Evolutionary conservation across 2,113 vertebrate species (phyloP).

Genomic region (Steatornis caripensis): DNA sequence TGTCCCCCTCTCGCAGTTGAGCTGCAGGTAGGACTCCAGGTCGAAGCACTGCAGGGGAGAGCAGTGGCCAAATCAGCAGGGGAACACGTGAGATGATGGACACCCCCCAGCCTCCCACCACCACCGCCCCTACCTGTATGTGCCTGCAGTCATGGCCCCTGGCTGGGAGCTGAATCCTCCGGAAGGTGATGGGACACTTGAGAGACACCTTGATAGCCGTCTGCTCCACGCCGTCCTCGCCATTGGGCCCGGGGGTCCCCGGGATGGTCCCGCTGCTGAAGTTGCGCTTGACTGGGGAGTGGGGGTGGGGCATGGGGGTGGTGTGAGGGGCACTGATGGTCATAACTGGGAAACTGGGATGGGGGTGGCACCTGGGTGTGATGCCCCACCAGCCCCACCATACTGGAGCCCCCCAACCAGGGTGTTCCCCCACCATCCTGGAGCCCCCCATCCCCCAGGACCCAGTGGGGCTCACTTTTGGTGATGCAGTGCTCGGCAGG

Average conservation of each 20-base stretch:
- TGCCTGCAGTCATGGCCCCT: constrained; percentile 93
- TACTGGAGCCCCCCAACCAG: background rate
- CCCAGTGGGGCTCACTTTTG: constrained; percentile 81
- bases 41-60: constrained; percentile 80
- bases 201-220: constrained; percentile 96
- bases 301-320: background rate
- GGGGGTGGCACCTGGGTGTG: background rate
- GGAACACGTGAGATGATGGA: fast-evolving
- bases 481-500: constrained; percentile 95
- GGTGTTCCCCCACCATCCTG: background rate
- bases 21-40: constrained; percentile 85
- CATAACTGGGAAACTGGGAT: background rate
- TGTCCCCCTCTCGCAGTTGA: constrained; percentile 81
- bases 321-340: background rate
- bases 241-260: constrained; percentile 88
- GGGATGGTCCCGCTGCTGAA: constrained; percentile 94
- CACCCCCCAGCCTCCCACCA: too few species aligned
- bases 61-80: background rate
- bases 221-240: constrained; percentile 93
- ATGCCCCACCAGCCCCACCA: background rate
- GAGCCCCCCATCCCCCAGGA: background rate
- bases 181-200: constrained; percentile 96
- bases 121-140: constrained; percentile 80
- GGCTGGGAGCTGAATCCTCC: constrained; percentile 93
- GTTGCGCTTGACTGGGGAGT: constrained; percentile 85